Percentiles rank a stretch among this genome's conserved stretches.
phyloP scores from a whole-genome alignment of 2,888 invertebrate species.

The Trichopria drosophilae region DNA sequence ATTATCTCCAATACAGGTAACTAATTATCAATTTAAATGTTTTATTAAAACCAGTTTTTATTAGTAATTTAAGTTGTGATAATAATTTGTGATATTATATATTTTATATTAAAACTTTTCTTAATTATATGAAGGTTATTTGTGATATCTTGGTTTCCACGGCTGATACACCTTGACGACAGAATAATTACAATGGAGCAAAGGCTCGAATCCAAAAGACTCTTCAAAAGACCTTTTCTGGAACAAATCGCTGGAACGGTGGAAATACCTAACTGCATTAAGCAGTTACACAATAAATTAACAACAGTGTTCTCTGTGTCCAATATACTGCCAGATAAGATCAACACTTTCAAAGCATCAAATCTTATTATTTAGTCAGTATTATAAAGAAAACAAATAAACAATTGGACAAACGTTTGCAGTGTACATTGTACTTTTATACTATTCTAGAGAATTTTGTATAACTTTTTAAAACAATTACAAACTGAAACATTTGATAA shows the following conservation, averaged over 20 bases:
- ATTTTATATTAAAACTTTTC: slow-evolving; percentile 10
- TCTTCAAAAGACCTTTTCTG: slow-evolving; percentile 67
- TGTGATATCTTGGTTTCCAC: slow-evolving; percentile 73
- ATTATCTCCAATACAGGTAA: slow-evolving; percentile 77
- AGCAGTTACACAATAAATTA: slow-evolving; percentile 47
- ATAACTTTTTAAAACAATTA: too few species aligned
- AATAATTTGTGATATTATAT: not conserved
- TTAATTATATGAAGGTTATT: slow-evolving; percentile 64
- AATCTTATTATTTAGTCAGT: slow-evolving; percentile 37
- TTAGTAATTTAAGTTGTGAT: not conserved
- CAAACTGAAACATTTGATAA: too few species aligned
- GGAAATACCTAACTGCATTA: slow-evolving; percentile 50
- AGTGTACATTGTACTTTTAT: too few species aligned
- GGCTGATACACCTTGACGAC: slow-evolving; percentile 73
- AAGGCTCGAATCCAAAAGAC: slow-evolving; percentile 64
- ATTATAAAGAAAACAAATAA: too few species aligned
- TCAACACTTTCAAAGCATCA: slow-evolving; percentile 29
- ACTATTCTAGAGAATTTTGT: too few species aligned
- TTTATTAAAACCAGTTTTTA: not conserved
- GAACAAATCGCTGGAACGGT: slow-evolving; percentile 59
- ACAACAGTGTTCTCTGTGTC: slow-evolving; percentile 44
- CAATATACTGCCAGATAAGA: slow-evolving; percentile 35
- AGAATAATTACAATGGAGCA: slow-evolving; percentile 70
- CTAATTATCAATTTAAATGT: slow-evolving; percentile 11
- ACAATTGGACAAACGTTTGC: too few species aligned